These are phyloP conservation scores for Forpus xanthops DNA, from an alignment of 2,797 vertebrate species.

Conservation along the genomic window DNA sequence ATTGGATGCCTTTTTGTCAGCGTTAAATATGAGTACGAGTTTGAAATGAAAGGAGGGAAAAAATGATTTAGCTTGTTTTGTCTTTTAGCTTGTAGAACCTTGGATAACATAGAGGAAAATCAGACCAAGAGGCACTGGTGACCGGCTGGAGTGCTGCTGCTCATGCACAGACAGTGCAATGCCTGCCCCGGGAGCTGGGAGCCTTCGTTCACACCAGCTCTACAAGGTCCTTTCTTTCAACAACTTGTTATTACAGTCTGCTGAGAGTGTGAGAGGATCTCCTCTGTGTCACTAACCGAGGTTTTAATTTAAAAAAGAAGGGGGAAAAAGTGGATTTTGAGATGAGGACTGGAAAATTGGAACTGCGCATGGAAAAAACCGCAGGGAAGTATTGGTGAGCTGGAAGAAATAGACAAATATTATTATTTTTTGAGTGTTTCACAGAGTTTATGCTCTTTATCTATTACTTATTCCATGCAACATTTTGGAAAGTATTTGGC, in stretches of 20 bases:
- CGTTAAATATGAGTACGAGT: neutral
- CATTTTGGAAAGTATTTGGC: slow-evolving; percentile 27
- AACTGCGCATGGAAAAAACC: neutral
- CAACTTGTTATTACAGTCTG: neutral
- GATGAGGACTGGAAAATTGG: slow-evolving; percentile 20
- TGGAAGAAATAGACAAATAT: neutral
- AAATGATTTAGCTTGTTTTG: neutral
- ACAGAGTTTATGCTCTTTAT: neutral
- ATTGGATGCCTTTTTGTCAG: neutral
- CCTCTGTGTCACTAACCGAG: neutral
- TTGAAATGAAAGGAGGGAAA: neutral
- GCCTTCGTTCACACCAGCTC: neutral
- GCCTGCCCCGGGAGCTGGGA: rapidly evolving
- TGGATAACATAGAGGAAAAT: neutral
- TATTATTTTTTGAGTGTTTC: neutral
- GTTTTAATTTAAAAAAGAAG: neutral
- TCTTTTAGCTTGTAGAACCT: neutral
- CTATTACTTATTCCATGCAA: neutral
- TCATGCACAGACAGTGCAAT: rapidly evolving
- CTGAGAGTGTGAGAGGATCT: neutral
- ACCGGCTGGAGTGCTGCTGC: neutral
- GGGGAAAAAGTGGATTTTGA: neutral
- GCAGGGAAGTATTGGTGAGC: neutral
- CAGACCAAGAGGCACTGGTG: neutral
- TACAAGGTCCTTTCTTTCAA: neutral